Evolutionary conservation across 2,888 invertebrate species (phyloP), one percentile per base, ranked within the genome.

Genomic region (Drosophila peninsularis): DNA sequence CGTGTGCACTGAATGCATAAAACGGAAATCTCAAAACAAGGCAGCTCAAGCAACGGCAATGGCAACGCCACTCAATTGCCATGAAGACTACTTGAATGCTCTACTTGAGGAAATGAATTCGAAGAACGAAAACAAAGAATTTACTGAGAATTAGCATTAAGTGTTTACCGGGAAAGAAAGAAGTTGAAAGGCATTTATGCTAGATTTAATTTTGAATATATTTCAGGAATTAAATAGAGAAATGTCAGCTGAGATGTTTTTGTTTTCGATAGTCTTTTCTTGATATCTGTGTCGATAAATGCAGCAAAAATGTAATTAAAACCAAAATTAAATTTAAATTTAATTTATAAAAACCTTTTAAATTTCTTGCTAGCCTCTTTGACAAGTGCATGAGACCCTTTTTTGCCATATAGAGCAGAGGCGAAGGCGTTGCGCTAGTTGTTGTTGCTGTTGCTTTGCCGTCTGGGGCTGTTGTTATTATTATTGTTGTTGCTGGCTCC

Each of bases 1-100:
- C 57, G 82, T 88, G 89, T 87, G 87, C 89, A 73, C 55, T 87
- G 83, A 84, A 88, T 84, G 89, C 87, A 88, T 80, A 83, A 83
- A 86, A 86, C 67, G 87, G 62, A 73, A 75, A 83, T 80, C 87
- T 85, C 74, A 61, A 75, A 75, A 57, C 61, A 62, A 41, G 52
- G 14, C 69, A 60, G 11, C 37, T 34, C 52, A 52, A 37, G 52
- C 37, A 11, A 24, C 49, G 41, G 39, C 41, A 56, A 54, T 10
- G 27, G 21, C 41, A 56, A 54, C 9, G 27, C 19, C 45, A 32
- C 39, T 36, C 30, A 9, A 30, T 13, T 30, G 14, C 50, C 5
- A 55, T 39, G 32, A 47, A 37, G 44, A 37, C 52, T 14, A 27
- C 21, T n/a, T 52, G n/a, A 62, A 78, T 75, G 56, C 75, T 47